Conservation (phyloP, 1,140 invertebrate species). For the Amyelois transitella region DNA sequence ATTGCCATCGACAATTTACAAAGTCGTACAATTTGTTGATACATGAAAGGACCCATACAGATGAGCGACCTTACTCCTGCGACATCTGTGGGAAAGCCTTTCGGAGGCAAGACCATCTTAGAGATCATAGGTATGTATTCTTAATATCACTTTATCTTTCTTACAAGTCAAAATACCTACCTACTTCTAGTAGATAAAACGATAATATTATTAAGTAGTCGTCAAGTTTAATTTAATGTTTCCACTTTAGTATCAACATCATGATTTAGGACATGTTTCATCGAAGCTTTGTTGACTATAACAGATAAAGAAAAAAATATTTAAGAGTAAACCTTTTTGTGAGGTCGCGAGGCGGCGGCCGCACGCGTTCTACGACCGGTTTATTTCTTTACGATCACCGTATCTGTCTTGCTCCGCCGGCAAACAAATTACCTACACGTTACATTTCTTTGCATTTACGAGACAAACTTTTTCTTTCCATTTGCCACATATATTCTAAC, state of each 20-base stretch:
- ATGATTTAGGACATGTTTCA: constrained; percentile 58
- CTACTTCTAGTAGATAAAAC: background rate
- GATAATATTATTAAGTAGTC: constrained; percentile 2
- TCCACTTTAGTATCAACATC: constrained; percentile 46
- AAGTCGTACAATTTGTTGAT: constrained; percentile 98
- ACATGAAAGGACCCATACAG: constrained; percentile 95
- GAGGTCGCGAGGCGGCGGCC: constrained; percentile 62
- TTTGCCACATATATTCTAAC: constrained; percentile 43
- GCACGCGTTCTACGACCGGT: constrained; percentile 67
- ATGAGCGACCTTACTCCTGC: constrained; percentile 95
- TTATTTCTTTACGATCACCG: constrained; percentile 64
- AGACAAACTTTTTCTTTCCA: constrained; percentile 48
- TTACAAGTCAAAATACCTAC: no score
- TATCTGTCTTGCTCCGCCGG: constrained; percentile 63
- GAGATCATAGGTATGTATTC: constrained; percentile 90
- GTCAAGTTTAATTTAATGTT: constrained; percentile 45
- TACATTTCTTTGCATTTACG: constrained; percentile 70
- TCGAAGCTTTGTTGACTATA: constrained; percentile 56
- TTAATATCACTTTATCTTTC: no score
- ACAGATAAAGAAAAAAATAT: constrained; percentile 51
- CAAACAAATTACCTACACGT: constrained; percentile 68
- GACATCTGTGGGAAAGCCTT: constrained; percentile 97
- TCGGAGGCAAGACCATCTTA: constrained; percentile 92
- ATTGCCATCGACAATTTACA: constrained; percentile 94
- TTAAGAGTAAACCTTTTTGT: constrained; percentile 70